These are phyloP conservation scores for Conops quadrifasciatus DNA, from an alignment of 2,888 invertebrate species.

Conservation along the genomic window DNA sequence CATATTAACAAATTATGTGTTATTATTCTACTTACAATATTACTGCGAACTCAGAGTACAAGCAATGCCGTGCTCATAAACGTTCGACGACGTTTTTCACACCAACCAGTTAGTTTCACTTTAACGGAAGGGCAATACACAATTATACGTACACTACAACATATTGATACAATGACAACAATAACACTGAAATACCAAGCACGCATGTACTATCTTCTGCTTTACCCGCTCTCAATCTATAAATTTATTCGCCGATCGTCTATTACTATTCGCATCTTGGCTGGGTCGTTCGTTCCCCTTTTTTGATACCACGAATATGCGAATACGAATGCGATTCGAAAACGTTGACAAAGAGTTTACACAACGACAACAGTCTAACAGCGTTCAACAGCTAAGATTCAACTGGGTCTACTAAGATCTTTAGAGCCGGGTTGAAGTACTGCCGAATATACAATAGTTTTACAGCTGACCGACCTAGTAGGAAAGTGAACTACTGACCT, in stretches of 20 bases:
- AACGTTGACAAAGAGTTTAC: neutral
- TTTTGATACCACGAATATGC: neutral
- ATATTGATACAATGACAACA: neutral
- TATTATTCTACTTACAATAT: neutral
- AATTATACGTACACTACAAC: slow-evolving; percentile 7
- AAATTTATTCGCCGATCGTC: neutral
- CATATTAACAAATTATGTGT: neutral
- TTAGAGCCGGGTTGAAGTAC: slow-evolving; percentile 4
- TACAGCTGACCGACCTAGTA: slow-evolving; percentile 2
- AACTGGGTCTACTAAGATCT: slow-evolving; percentile 25
- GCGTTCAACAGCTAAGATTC: slow-evolving; percentile 26
- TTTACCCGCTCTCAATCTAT: neutral
- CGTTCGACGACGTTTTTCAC: slow-evolving; percentile 24
- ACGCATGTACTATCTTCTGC: neutral
- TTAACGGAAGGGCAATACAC: neutral
- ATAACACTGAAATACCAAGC: neutral
- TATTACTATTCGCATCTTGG: slow-evolving; percentile 9
- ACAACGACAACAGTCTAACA: slow-evolving; percentile 20
- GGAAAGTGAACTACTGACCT: too few relatives aligned
- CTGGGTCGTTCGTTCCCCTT: slow-evolving; percentile 38
- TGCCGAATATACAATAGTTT: neutral
- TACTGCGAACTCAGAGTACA: too few relatives aligned
- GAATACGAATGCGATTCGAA: slow-evolving; percentile 27
- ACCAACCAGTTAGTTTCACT: slow-evolving; percentile 11
- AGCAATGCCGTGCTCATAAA: slow-evolving; percentile 14